Evolutionary conservation across 2,888 invertebrate species (phyloP), one percentile per base, ranked within the genome.

Genomic region (Cyaniris semiargus): DNA sequence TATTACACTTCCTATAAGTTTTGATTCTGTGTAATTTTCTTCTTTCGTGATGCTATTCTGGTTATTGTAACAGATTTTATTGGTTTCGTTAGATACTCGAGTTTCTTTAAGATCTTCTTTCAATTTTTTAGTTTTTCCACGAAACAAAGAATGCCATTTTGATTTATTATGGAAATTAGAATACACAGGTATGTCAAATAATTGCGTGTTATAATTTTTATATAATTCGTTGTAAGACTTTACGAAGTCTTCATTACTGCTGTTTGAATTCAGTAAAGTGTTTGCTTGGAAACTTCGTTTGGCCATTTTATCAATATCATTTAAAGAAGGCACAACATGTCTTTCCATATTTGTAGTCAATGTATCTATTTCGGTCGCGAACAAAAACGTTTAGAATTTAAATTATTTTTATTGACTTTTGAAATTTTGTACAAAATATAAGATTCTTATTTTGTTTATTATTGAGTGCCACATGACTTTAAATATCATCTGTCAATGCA

Each of bases 1-100:
- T 84, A 86, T 86, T 44, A 91, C 88, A 76, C 89, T 89, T 44
- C 86, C 84, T 80, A 13, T 48, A 44, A 70, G 23, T n/a, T 31
- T 76, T 31, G 48, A 48, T 10, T 48, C 23, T 27, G n/a, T 70
- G 23, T 70, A n/a, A 79, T 34, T 80, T 79, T 1, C 76, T 38
- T 78, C 78, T 81, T 0, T 81, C 83, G 2, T 83, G 84, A 76
- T 87, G 88, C 0, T 80, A 18, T 31, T 66, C 18, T 1, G 66
- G 6, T 31, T 18, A 15, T 15, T 15, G 66, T 23, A 23, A 60
- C 10, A 60, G 21, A 60, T 60, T 23, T 31, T 27, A 6, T 66
- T 27, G 13, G 5, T 27, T 66, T 6, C 15, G 27, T 1, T 31
- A 5, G 27, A 66, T 27, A 66, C 23, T 27, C 13, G 15, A 66